phyloP scores from a whole-genome alignment of 2,797 vertebrate species.

The Mastacembelus armatus region DNA sequence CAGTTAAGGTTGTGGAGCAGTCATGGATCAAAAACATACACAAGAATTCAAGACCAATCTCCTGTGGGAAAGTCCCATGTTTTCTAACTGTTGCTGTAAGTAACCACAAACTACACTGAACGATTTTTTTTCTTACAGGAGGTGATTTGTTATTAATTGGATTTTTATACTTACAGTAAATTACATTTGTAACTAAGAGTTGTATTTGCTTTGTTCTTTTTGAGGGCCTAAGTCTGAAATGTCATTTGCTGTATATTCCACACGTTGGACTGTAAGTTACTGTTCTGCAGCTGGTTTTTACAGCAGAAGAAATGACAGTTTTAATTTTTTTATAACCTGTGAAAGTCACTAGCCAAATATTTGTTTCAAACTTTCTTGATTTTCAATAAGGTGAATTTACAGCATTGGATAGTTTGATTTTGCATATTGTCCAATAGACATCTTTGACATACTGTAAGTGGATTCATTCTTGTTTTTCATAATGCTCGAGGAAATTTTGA shows the following conservation, averaged over 20 bases:
- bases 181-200: slow-evolving; percentile 37
- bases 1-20: no score
- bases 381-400: slow-evolving; percentile 39
- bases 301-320: slow-evolving; percentile 55
- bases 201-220: slow-evolving; percentile 56
- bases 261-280: slow-evolving; percentile 42
- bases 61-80: no score
- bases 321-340: slow-evolving; percentile 58
- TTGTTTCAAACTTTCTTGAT: slow-evolving; percentile 28
- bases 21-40: no score
- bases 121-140: no score
- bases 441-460: slow-evolving; percentile 3
- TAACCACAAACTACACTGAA: no score
- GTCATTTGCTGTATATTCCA: slow-evolving; percentile 36
- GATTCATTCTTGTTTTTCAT: neutral
- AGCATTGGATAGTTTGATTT: slow-evolving; percentile 6
- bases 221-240: slow-evolving; percentile 49
- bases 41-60: no score
- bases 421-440: slow-evolving; percentile 1
- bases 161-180: no score
- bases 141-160: no score
- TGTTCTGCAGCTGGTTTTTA: slow-evolving; percentile 43
- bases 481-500: neutral
- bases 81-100: no score
- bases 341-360: slow-evolving; percentile 35